Base-by-base conservation (phyloP, 1,140 invertebrate species). In the Calycopis cecrops region DNA sequence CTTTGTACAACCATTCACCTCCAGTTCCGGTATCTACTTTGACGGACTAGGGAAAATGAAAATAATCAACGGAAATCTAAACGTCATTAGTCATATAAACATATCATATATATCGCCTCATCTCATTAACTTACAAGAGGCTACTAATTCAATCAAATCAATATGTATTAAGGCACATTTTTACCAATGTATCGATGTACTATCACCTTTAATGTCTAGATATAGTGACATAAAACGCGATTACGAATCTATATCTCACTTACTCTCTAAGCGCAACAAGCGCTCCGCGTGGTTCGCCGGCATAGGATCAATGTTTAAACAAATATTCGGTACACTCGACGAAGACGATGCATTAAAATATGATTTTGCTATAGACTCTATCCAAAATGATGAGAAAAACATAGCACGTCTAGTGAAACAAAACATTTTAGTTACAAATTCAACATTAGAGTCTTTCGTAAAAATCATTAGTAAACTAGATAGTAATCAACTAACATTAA, bases 141-240 rank as follows among this genome's bases (percentile, higher is more conserved):
- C 4, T 11, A n/a, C n/a, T 7, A 12, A 42, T 42, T 14, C 38
- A 7, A 42, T 42, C n/a, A 12, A n/a, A 7, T 42, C 16, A 14
- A 42, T 16, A 7, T 42, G 38, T 42, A 42, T 7, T 1, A 8
- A 42, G n/a, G 7, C 38, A 42, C n/a, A 42, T 16, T 42, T n/a
- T n/a, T n/a, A n/a, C n/a, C n/a, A n/a, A n/a, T n/a, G n/a, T n/a
- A n/a, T n/a, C n/a, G n/a, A n/a, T n/a, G n/a, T n/a, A n/a, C n/a
- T n/a, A n/a, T n/a, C n/a, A n/a, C n/a, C n/a, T 42, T 16, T 38
- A 9, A 12, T 38, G 37, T 2, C 12, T 4, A 10, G 37, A 38
- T 38, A 38, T 38, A 8, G 9, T n/a, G 37, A 38, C 6, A 51
- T 51, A 35, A 51, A 35, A 16, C 33, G 49, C 10, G 49, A 51